Evolutionary conservation across 1,140 invertebrate genomes (phyloP).

Genomic region (Nasonia longicornis): DNA sequence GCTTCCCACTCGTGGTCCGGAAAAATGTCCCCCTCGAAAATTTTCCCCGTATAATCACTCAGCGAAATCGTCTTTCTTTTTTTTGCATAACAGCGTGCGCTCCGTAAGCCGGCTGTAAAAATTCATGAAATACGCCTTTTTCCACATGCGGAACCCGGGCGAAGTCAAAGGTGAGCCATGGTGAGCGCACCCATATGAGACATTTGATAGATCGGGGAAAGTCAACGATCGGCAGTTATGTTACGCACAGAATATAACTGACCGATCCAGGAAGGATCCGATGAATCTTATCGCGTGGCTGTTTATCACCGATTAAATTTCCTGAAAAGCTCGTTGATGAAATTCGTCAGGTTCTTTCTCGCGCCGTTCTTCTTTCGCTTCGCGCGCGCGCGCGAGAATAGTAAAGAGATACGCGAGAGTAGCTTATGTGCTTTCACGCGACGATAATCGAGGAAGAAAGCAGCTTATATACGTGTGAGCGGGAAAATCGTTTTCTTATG

Average conservation of each 20-base stretch:
- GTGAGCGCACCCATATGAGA: constrained; percentile 20
- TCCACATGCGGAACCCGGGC: background rate
- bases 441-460: background rate
- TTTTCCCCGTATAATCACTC: too few species aligned
- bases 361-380: background rate
- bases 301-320: background rate
- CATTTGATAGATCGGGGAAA: constrained; percentile 58
- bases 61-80: background rate
- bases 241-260: constrained; percentile 39
- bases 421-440: too few species aligned
- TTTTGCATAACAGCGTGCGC: constrained; percentile 16
- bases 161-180: constrained; percentile 21
- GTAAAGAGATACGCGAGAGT: too few species aligned
- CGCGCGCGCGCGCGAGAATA: too few species aligned
- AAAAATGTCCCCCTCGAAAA: too few species aligned
- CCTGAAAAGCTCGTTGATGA: constrained; percentile 16
- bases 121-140: background rate
- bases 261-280: constrained; percentile 46
- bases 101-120: background rate
- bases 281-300: background rate
- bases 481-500: too few species aligned
- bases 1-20: too few species aligned
- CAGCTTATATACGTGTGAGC: too few species aligned
- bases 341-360: background rate
- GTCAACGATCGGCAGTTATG: constrained; percentile 49